A percentile compares a stretch with the other conserved stretches of the same genome.
These are phyloP conservation scores for Simalia tracyae DNA, from an alignment of 2,797 vertebrate species.

Conservation along the genomic window DNA sequence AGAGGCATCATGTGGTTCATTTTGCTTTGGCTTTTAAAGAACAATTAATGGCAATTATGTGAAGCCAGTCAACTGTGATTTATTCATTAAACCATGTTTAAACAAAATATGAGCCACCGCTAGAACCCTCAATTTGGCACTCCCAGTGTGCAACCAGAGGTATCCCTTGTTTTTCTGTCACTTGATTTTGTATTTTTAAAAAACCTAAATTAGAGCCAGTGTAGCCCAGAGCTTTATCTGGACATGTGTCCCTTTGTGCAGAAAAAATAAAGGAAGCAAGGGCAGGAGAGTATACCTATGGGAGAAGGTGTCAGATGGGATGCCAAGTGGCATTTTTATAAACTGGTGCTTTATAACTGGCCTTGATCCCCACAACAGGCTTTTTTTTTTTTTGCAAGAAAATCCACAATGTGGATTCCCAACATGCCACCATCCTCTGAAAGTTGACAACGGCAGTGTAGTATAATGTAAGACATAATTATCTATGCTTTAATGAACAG, in stretches of 20 bases:
- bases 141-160: neutral
- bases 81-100: neutral
- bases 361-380: neutral
- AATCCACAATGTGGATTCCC: neutral
- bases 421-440: neutral
- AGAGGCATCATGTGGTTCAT: neutral
- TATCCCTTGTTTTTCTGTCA: neutral
- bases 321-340: neutral
- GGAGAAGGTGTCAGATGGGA: neutral
- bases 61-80: neutral
- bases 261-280: neutral
- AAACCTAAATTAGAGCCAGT: neutral
- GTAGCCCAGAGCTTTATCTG: neutral
- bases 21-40: neutral
- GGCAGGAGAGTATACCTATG: neutral
- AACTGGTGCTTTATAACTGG: neutral
- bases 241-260: neutral
- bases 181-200: neutral
- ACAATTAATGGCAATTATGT: neutral
- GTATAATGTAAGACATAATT: neutral
- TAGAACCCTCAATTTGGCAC: neutral
- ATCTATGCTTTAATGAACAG: neutral
- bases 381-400: neutral
- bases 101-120: neutral
- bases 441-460: neutral